Conservation (phyloP, 2,888 invertebrate species). For the Epirrita christyi region DNA sequence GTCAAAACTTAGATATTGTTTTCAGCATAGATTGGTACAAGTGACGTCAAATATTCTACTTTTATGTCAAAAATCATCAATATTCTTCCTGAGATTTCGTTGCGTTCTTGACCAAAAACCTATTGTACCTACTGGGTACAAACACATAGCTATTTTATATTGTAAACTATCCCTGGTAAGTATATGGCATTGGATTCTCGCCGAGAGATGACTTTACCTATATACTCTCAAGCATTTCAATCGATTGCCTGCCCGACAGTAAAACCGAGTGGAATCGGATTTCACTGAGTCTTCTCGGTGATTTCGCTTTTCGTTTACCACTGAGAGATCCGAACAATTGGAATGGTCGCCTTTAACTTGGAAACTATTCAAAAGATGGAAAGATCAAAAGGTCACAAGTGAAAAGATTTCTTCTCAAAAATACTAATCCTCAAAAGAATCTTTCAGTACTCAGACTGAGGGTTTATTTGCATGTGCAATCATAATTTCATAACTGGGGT, state of each 20-base stretch:
- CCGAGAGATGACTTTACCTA: slow-evolving; percentile 30
- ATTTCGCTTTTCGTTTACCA: slow-evolving; percentile 41
- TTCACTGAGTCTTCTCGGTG: slow-evolving; percentile 42
- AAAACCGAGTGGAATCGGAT: slow-evolving; percentile 45
- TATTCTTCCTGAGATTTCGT: too few relatives aligned
- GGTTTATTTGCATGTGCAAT: neutral
- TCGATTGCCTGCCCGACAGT: slow-evolving; percentile 41
- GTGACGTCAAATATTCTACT: neutral
- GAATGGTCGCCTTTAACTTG: slow-evolving; percentile 22
- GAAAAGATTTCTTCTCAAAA: neutral
- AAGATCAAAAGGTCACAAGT: slow-evolving; percentile 9
- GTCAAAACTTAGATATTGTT: neutral
- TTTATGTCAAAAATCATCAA: neutral
- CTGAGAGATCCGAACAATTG: slow-evolving; percentile 31
- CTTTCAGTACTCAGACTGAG: neutral
- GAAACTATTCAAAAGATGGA: slow-evolving; percentile 7
- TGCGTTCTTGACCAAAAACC: too few relatives aligned
- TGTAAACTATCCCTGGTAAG: slow-evolving; percentile 6
- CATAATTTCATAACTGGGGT: neutral
- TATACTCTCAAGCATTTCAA: slow-evolving; percentile 39
- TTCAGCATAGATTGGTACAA: slow-evolving; percentile 2
- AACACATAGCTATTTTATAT: slow-evolving; percentile 1
- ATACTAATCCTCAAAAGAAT: neutral
- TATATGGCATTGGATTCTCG: slow-evolving; percentile 3
- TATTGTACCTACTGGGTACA: too few relatives aligned